Conservation (phyloP, 2,797 vertebrate species). For the Chelonia mydas region DNA sequence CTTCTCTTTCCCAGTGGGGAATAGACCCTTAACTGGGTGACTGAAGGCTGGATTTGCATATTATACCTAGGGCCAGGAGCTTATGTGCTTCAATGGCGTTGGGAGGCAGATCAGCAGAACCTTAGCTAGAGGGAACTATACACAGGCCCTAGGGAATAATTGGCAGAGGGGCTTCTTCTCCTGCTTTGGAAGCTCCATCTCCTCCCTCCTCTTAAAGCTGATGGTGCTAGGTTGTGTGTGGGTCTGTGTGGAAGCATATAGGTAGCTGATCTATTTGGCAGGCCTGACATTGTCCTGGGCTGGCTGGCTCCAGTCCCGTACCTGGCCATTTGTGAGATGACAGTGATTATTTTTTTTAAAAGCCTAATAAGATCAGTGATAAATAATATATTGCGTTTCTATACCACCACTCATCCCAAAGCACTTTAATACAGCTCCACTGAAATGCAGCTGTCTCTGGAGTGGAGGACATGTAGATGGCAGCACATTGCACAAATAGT, state of each 20-base stretch:
- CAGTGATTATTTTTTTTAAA: not conserved
- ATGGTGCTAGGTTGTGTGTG: not conserved
- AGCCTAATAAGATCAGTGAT: not conserved
- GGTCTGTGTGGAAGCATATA: not conserved
- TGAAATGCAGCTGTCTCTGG: conserved; percentile 7
- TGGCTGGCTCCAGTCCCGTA: not conserved
- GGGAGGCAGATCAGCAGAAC: not conserved
- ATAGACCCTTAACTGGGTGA: not conserved
- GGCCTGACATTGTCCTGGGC: not conserved
- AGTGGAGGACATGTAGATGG: conserved; percentile 12
- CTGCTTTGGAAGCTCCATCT: not conserved
- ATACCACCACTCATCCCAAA: not conserved
- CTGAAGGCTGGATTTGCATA: not conserved
- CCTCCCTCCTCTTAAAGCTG: conserved; percentile 10
- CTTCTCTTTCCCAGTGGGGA: not conserved
- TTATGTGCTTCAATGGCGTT: not conserved
- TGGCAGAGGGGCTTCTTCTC: not conserved
- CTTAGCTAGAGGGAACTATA: conserved; percentile 33
- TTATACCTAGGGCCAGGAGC: not conserved
- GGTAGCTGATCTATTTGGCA: not conserved
- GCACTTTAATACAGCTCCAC: not conserved
- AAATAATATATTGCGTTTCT: not conserved
- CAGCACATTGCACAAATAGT: not conserved
- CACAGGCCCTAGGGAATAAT: conserved; percentile 14
- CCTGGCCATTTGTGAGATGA: not conserved